Evolutionary conservation across 2,888 invertebrate species (phyloP), one percentile per base, ranked within the genome.

Genomic region (Onthophagus sagittarius): DNA sequence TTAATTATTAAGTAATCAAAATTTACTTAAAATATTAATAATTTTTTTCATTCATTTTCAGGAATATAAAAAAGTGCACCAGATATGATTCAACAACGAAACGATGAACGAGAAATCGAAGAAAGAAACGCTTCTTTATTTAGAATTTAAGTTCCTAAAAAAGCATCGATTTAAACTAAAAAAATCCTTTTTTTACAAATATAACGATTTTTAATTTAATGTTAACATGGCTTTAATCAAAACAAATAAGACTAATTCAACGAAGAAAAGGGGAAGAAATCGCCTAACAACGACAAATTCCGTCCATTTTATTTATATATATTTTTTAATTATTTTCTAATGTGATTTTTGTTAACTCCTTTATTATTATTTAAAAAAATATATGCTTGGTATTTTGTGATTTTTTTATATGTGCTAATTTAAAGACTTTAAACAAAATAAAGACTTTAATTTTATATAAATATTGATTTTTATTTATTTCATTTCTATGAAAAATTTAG

Each of bases 141-240:
- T 67, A 67, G 67, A 67, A 67, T 32, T 23, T 67, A 67, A 67
- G 67, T 67, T 67, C 67, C 67, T 67, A 67, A 67, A 67, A 15
- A 23, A 23, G 23, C 23, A 23, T 15, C 67, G 31, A 31, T 67
- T 67, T 32, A 5, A 67, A 64, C 15, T 15, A 64, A 64, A 15
- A 23, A 64, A n/a, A 64, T 15, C 15, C 15, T 31, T n/a, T n/a
- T 13, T 23, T 31, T 23, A 64, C 4, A 67, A 32, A 15, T 23
- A 67, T 67, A 67, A 67, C 15, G 23, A 23, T 67, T 67, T 23
- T 23, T 67, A 67, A 31, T 67, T 67, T 67, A 31, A 67, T 32
- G 6, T 13, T 67, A 67, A 67, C 67, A 67, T 15, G 32, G 31
- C 67, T 67, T 64, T 67, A 67, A 67, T 23, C 67, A 53, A 53